Percentiles rank a stretch among this genome's conserved stretches.
Evolutionary conservation across 2,888 invertebrate species (phyloP).

Genomic region (Dryocosmus kuriphilus): DNA sequence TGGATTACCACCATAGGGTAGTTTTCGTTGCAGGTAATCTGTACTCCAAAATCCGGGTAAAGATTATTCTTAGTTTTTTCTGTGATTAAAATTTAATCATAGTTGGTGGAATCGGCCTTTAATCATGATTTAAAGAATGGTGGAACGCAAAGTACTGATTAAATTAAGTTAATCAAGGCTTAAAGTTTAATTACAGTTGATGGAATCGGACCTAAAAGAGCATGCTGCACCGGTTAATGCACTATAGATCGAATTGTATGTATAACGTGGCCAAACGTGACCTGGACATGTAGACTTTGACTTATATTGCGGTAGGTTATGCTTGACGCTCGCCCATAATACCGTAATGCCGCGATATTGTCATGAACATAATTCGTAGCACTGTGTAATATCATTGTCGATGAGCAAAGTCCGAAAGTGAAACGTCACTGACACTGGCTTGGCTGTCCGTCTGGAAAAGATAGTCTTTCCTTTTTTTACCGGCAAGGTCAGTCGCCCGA

Average conservation of each 20-base stretch:
- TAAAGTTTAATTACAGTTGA: no score
- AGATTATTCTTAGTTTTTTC: no score
- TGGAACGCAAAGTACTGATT: no score
- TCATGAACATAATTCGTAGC: constrained; percentile 47
- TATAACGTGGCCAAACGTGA: constrained; percentile 20
- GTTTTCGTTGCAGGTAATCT: no score
- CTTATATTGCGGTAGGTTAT: constrained; percentile 60
- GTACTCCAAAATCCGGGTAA: no score
- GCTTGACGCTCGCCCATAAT: constrained; percentile 47
- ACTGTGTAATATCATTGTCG: constrained; percentile 52
- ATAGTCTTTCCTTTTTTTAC: constrained; percentile 37
- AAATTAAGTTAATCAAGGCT: no score
- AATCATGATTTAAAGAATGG: no score
- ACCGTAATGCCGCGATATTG: constrained; percentile 55
- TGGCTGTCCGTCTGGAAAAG: constrained; percentile 42
- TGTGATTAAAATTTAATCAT: no score
- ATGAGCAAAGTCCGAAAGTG: constrained; percentile 53
- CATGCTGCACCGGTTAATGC: background rate
- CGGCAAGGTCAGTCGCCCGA: constrained; percentile 30
- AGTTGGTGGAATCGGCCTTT: no score
- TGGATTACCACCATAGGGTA: no score
- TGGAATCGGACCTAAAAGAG: no score
- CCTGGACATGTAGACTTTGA: constrained; percentile 53
- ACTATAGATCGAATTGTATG: constrained; percentile 4
- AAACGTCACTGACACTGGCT: constrained; percentile 47